These are phyloP conservation scores for Paramuricea clavata DNA, from an alignment of 92 coral and sea anemone genomes.

Conservation along the genomic window DNA sequence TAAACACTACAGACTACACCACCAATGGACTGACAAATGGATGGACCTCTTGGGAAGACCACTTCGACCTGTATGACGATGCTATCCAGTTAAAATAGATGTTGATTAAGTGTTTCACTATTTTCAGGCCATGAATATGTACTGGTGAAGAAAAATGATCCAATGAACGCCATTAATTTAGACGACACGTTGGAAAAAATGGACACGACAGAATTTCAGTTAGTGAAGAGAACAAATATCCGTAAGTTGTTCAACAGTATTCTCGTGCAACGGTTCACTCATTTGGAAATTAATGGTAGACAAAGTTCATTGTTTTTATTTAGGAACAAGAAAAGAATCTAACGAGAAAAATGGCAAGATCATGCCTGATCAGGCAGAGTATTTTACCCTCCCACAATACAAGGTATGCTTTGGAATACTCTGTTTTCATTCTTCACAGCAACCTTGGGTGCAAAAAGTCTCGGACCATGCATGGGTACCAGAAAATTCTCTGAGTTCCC, in stretches of 20 bases:
- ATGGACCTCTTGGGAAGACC: no score
- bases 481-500: no score
- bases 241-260: conserved; percentile 65
- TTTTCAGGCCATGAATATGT: conserved; percentile 91
- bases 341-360: conserved; percentile 74
- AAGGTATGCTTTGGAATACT: conserved; percentile 56
- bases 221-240: conserved; percentile 74
- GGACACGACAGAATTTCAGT: conserved; percentile 88
- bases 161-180: conserved; percentile 78
- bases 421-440: not conserved
- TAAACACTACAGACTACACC: no score
- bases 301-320: not conserved
- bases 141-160: conserved; percentile 80
- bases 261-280: not conserved
- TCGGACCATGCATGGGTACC: no score
- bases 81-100: no score
- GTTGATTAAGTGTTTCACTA: not conserved
- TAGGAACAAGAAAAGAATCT: conserved; percentile 69
- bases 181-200: conserved; percentile 87
- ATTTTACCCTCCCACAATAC: conserved; percentile 75
- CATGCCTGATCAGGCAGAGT: conserved; percentile 40
- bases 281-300: not conserved
- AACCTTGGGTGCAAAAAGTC: not conserved
- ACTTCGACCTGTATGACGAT: no score
- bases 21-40: no score